A percentile compares a stretch with the other conserved stretches of the same genome.
phyloP scores from a whole-genome alignment of 2,113 vertebrate genomes.

The Chrysemys picta region DNA sequence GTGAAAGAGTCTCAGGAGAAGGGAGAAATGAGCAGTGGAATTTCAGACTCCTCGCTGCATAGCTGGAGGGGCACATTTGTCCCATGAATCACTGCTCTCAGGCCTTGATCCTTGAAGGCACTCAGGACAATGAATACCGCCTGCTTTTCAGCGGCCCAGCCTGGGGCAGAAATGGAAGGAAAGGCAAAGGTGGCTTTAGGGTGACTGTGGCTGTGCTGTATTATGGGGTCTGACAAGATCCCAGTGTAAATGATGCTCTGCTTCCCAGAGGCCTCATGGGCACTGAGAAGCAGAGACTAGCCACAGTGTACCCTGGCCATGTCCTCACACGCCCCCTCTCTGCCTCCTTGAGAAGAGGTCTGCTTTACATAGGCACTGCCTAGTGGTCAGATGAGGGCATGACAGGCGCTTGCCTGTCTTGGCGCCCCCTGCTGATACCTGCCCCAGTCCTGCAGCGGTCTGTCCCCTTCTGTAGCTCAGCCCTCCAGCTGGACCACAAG shows the following conservation, averaged over 20 bases:
- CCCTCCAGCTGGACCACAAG: not conserved
- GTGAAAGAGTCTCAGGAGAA: not conserved
- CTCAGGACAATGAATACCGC: not conserved
- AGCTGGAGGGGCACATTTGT: constrained; percentile 25
- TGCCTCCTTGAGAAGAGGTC: too few relatives aligned
- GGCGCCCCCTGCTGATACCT: not conserved
- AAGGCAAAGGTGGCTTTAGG: not conserved
- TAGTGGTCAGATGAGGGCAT: too few relatives aligned
- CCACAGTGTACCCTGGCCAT: not conserved
- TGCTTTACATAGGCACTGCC: too few relatives aligned
- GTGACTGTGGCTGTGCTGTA: not conserved
- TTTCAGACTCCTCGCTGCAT: constrained; percentile 16
- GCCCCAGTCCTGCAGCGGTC: too few relatives aligned
- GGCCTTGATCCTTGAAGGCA: constrained; percentile 3
- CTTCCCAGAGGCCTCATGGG: not conserved
- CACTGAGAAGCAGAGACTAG: not conserved
- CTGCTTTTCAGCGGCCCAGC: constrained; percentile 7
- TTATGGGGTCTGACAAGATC: too few relatives aligned
- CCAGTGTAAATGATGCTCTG: not conserved
- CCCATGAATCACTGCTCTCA: constrained; percentile 7
- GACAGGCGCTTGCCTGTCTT: too few relatives aligned
- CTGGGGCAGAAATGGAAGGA: not conserved
- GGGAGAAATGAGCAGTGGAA: not conserved
- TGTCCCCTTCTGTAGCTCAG: too few relatives aligned
- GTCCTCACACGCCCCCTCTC: not conserved